phyloP scores from a whole-genome alignment of 2,888 invertebrate genomes.

The Pyrrhosoma nymphula region DNA sequence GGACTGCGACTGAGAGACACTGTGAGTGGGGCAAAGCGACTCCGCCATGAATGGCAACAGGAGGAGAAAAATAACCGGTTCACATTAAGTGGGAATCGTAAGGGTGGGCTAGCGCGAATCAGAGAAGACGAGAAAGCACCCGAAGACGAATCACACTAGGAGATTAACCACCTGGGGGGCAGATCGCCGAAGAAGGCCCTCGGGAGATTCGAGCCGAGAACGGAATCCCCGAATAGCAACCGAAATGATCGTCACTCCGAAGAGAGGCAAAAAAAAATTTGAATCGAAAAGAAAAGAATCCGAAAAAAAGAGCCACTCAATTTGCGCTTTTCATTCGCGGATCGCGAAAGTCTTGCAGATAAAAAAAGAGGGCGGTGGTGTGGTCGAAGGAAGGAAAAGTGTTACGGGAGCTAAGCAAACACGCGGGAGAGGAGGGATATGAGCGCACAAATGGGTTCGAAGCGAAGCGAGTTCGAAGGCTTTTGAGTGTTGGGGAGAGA shows the following conservation, averaged over 20 bases:
- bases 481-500: constrained; percentile 72
- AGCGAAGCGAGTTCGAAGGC: constrained; percentile 46
- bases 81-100: neutral
- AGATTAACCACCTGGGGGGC: no score
- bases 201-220: neutral
- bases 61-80: constrained; percentile 51
- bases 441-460: constrained; percentile 22
- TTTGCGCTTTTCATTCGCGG: neutral
- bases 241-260: constrained; percentile 11
- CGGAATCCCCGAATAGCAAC: neutral
- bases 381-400: neutral
- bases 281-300: neutral
- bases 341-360: neutral
- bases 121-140: neutral
- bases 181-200: neutral
- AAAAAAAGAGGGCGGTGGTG: neutral
- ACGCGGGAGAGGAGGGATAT: neutral
- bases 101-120: neutral
- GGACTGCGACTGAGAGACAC: neutral
- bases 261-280: neutral
- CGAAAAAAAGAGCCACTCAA: neutral
- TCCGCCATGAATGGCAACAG: constrained; percentile 47
- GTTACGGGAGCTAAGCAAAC: constrained; percentile 46
- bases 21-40: neutral
- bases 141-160: neutral